Percentiles rank a stretch among this genome's conserved stretches.
Conservation (phyloP, 2,888 invertebrate species). For the Hypselothyrea guttata region DNA sequence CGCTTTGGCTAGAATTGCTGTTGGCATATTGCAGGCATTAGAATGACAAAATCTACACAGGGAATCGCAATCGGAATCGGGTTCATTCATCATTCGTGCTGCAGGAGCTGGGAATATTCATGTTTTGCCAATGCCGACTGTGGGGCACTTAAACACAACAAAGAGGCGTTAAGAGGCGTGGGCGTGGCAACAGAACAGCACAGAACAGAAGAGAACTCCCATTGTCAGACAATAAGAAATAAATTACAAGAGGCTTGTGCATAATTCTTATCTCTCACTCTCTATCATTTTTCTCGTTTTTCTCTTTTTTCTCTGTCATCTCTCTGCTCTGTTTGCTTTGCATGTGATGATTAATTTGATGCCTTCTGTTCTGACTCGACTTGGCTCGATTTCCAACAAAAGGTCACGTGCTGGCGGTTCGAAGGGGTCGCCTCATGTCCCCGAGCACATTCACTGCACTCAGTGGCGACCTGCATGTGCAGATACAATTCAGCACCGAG, state of each 20-base stretch:
- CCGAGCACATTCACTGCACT: conserved; percentile 90
- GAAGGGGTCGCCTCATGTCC: conserved; percentile 85
- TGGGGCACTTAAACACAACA: conserved; percentile 49
- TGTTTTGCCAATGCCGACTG: conserved; percentile 25
- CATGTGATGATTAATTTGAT: conserved; percentile 59
- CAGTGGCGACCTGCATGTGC: conserved; percentile 90
- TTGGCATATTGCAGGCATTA: neutral
- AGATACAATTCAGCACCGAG: conserved; percentile 83
- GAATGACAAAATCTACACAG: conserved; percentile 1
- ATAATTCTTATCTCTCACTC: conserved; percentile 52
- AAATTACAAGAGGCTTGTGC: conserved; percentile 65
- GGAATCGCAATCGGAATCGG: too few species aligned
- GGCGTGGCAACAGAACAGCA: conserved; percentile 17
- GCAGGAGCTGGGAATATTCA: neutral
- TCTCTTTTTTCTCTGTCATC: conserved; percentile 2
- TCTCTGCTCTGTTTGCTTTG: too few species aligned
- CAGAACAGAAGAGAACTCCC: conserved; percentile 21
- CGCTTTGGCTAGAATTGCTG: conserved; percentile 10
- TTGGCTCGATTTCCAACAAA: conserved; percentile 62
- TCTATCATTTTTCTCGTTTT: conserved; percentile 4
- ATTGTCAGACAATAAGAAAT: conserved; percentile 56
- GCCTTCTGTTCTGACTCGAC: conserved; percentile 32
- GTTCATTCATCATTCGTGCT: conserved; percentile 20
- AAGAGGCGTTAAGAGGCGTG: conserved; percentile 27
- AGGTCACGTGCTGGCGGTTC: conserved; percentile 82